Evolutionary conservation across 2,888 invertebrate species (phyloP).

Genomic region (Achlya flavicornis): DNA sequence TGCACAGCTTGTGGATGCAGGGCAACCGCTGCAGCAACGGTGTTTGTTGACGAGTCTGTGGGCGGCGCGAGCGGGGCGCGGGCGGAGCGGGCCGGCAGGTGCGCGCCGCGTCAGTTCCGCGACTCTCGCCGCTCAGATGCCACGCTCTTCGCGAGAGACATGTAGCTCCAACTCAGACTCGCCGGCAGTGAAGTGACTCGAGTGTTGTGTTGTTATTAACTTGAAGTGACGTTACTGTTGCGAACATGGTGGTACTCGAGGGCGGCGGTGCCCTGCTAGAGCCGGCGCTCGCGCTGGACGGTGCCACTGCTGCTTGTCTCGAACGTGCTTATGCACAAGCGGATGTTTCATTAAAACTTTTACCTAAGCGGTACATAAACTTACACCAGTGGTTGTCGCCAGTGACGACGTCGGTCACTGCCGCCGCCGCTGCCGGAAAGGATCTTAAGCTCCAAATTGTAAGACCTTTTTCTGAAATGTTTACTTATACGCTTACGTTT

Average conservation of each 20-base stretch:
- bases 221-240: slow-evolving; percentile 51
- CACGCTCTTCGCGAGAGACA: slow-evolving; percentile 66
- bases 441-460: slow-evolving; percentile 92
- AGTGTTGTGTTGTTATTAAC: slow-evolving; percentile 56
- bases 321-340: slow-evolving; percentile 92
- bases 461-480: slow-evolving; percentile 48
- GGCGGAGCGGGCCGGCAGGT: slow-evolving; percentile 62
- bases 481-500: background rate
- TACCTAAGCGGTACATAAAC: slow-evolving; percentile 95
- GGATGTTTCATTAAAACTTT: slow-evolving; percentile 93
- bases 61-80: slow-evolving; percentile 48
- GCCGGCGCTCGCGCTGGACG: slow-evolving; percentile 89
- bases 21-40: slow-evolving; percentile 76
- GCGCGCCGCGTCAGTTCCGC: slow-evolving; percentile 76
- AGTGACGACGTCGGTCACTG: slow-evolving; percentile 83
- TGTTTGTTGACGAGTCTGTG: slow-evolving; percentile 75
- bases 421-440: slow-evolving; percentile 85
- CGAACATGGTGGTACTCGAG: slow-evolving; percentile 79
- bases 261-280: slow-evolving; percentile 79
- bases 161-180: slow-evolving; percentile 65
- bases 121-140: slow-evolving; percentile 68
- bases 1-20: slow-evolving; percentile 66
- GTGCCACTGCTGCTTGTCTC: slow-evolving; percentile 87
- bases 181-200: slow-evolving; percentile 60
- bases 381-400: slow-evolving; percentile 96